A percentile compares a stretch with the other conserved stretches of the same genome.
Conservation (phyloP, 2,888 invertebrate species). For the Polylopha cassiicola region DNA sequence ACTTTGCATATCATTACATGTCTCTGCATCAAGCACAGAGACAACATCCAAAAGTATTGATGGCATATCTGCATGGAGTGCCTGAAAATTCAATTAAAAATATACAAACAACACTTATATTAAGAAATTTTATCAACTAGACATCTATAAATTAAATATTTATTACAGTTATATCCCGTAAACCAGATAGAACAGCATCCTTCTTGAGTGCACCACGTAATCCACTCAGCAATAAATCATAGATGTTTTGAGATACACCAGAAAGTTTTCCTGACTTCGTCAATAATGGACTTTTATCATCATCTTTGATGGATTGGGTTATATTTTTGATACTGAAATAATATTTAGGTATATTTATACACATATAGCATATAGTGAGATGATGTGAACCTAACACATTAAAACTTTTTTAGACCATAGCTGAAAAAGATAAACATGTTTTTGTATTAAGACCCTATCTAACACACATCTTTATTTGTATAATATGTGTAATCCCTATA, state of each 20-base stretch:
- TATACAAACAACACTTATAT: slow-evolving; percentile 2
- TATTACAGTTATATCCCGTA: slow-evolving; percentile 86
- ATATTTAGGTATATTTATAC: slow-evolving; percentile 7
- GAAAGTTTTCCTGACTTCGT: slow-evolving; percentile 79
- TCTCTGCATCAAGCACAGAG: slow-evolving; percentile 90
- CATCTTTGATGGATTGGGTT: slow-evolving; percentile 80
- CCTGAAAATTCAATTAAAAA: slow-evolving; percentile 67
- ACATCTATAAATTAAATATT: neutral
- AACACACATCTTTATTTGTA: no score
- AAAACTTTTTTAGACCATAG: no score
- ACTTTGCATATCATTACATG: slow-evolving; percentile 81
- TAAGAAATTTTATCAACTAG: slow-evolving; percentile 1
- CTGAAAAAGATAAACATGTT: no score
- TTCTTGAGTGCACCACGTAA: slow-evolving; percentile 86
- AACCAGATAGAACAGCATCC: slow-evolving; percentile 83
- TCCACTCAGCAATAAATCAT: slow-evolving; percentile 88
- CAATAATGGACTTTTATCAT: slow-evolving; percentile 79
- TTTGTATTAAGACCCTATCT: no score
- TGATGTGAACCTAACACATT: no score
- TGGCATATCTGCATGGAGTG: slow-evolving; percentile 86
- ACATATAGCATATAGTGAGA: slow-evolving; percentile 14
- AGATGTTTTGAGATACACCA: slow-evolving; percentile 84
- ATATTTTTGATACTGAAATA: slow-evolving; percentile 80
- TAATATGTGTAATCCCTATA: no score
- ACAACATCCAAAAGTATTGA: slow-evolving; percentile 91